Base-by-base conservation (phyloP, 2,797 vertebrate genomes). In the Sebastes jordani region DNA sequence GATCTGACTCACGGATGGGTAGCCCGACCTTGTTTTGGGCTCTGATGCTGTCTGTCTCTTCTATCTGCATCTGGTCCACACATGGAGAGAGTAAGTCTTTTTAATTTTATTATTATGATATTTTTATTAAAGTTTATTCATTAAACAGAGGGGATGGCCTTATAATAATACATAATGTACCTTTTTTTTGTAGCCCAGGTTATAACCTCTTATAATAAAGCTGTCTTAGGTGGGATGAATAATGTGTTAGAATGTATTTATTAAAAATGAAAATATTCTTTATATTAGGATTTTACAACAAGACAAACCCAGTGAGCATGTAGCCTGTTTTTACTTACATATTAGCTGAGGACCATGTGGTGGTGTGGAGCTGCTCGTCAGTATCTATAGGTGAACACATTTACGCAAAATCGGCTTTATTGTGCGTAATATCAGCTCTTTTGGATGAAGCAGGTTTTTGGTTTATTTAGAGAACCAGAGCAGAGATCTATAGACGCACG, bases 1-100 rank as follows among this genome's bases (percentile, higher is more conserved):
- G 95, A 95, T 88, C 96, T 94, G 94, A 93, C 88, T 94, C 92
- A 88, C 95, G 91, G 93, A 95, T 95, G 96, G 94, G 94, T 91
- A 94, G 95, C 93, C 93, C 94, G 96, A 96, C 97, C 96, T 96
- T 97, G 91, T 95, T 96, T 92, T 96, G 97, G 97, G 96, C 94
- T 94, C 93, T 97, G 87, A 91, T 97, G 95, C 93, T 97, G 88
- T 90, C 95, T 92, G 92, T 96, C 92, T 95, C 91, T 75, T 86
- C 95, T 84, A 91, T 97, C 89, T 96, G 94, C 92, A 89, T 97
- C 82, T 95, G 96, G 92, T 95, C 96, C 71, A 90, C 96, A 85
- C 89, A 95, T 95, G 97, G 96, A 91, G 97, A 97, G 95, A 96
- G 97, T 98, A 94, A 99, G 97, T 97, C 65, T 77, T 71, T 46